These are phyloP conservation scores for Oeneis ivallda DNA, from an alignment of 2,888 invertebrate genomes.

Conservation along the genomic window DNA sequence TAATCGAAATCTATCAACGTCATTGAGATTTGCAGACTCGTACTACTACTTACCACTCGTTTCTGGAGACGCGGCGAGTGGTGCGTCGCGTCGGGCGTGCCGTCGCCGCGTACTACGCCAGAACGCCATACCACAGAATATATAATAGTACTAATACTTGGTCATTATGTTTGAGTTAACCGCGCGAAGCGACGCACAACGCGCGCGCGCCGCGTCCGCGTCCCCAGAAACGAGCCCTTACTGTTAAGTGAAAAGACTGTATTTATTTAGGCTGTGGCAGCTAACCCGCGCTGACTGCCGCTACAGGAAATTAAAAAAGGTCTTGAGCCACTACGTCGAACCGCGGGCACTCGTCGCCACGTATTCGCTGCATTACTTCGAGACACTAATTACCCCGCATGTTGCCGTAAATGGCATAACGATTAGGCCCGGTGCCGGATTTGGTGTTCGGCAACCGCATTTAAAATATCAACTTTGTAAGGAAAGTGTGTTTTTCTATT, in stretches of 20 bases:
- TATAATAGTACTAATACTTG: too few species aligned
- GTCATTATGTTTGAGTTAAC: too few species aligned
- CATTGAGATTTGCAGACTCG: too few species aligned
- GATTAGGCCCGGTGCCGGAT: conserved; percentile 37
- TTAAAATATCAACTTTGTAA: conserved; percentile 28
- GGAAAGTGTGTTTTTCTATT: conserved; percentile 26
- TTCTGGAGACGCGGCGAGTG: too few species aligned
- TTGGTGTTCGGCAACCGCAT: conserved; percentile 31
- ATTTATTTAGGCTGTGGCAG: conserved; percentile 18
- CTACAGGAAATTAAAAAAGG: conserved; percentile 75
- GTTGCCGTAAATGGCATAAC: conserved; percentile 40
- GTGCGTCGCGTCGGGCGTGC: too few species aligned
- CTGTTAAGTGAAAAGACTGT: neutral
- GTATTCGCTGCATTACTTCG: conserved; percentile 38
- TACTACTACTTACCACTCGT: too few species aligned
- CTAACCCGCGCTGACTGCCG: conserved; percentile 40
- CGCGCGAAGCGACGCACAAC: too few species aligned
- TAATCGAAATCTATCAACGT: too few species aligned
- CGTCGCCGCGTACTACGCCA: too few species aligned
- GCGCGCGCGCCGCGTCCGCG: too few species aligned
- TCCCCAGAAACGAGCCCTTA: too few species aligned
- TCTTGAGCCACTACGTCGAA: conserved; percentile 61
- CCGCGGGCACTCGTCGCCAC: conserved; percentile 43
- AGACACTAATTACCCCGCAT: conserved; percentile 42
- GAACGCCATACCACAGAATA: too few species aligned